Base-by-base conservation (phyloP, 2,113 vertebrate species). In the Hystrix cristata region DNA sequence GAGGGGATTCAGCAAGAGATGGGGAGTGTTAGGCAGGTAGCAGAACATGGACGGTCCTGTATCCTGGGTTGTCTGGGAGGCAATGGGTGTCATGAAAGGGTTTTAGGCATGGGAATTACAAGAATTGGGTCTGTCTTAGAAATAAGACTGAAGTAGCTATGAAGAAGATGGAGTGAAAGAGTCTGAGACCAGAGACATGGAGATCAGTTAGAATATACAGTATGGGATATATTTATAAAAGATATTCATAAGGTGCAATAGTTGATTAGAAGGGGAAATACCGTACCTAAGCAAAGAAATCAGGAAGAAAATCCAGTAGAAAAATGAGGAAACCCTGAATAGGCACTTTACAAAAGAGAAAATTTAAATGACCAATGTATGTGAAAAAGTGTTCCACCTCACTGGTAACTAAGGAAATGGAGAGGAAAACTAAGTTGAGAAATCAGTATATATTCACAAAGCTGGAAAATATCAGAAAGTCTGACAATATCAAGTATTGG, bases 91-190 rank as follows among this genome's bases (percentile, higher is more conserved):
- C 59, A 80, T 0, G 1, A 12, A 96, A 83, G 74, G 12, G 19
- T 25, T 79, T 65, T 10, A 80, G 46, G 87, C 11, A 38, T 8
- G 43, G 5, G 38, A 88, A 82, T 93, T 53, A 55, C 27, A 72
- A 67, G 48, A 87, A 84, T 23, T 82, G n/a, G 5, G 34, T 38
- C 89, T 95, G 74, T 60, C 83, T 95, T 90, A 94, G 85, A 92
- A 80, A 72, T 3, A 69, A 69, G 78, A 83, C 48, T 57, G 59
- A 51, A 27, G 64, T 19, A 57, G 67, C 51, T 74, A 13, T 34
- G 5, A 93, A 90, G 62, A 93, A 1, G 48, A 88, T 29, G 29
- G 31, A 85, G 64, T 71, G 51, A 80, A 64, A 86, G 60, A 14
- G 5, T 76, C 38, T 85, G 62, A 85, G 16, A 72, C 21, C n/a